phyloP scores from a whole-genome alignment of 2,113 vertebrate genomes.

The Eudyptes chrysolophus region DNA sequence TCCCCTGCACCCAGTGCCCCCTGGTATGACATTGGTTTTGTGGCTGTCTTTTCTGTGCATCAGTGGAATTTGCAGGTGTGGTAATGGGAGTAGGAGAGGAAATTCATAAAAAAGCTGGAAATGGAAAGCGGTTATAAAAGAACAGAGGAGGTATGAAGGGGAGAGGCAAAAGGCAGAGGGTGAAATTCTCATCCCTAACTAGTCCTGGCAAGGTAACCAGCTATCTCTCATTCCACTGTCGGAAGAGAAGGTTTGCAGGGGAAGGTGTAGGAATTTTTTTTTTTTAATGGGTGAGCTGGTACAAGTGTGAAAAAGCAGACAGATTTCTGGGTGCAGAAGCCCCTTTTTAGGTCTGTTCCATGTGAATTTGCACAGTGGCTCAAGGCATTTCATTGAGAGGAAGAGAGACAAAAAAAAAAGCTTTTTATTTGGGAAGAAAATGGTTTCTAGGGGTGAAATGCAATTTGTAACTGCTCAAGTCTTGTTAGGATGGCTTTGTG shows the following conservation, averaged over 20 bases:
- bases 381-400: background rate
- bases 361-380: background rate
- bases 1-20: background rate
- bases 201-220: background rate
- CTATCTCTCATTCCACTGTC: background rate
- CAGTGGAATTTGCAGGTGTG: background rate
- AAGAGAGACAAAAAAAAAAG: background rate
- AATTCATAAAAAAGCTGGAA: background rate
- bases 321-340: background rate
- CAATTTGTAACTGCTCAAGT: background rate
- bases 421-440: background rate
- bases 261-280: background rate
- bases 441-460: background rate
- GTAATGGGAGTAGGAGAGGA: background rate
- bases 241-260: background rate
- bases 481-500: background rate
- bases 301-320: background rate
- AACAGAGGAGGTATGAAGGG: background rate
- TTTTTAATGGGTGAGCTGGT: background rate
- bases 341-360: background rate
- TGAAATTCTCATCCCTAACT: background rate
- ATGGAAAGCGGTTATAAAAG: background rate
- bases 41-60: accelerated
- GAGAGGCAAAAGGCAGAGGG: background rate
- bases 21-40: background rate